Base-by-base conservation (phyloP, 30 jellyfish, hydroid and myxozoan species). In the Cassiopea xamachana region DNA sequence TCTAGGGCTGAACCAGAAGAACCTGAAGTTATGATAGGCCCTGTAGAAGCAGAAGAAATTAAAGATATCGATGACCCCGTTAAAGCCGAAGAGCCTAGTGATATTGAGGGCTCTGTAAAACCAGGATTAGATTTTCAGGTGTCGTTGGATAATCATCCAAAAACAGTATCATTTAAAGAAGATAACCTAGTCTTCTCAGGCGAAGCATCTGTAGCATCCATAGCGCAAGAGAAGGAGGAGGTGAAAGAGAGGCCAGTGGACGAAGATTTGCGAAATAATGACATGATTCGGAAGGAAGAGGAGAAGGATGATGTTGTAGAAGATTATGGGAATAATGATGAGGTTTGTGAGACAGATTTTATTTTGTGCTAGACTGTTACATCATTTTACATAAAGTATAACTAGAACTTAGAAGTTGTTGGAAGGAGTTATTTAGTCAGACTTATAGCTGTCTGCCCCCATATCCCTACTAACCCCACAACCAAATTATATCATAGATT, bases 141-240 rank as follows among this genome's bases (percentile, higher is more conserved):
- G n/a, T 15, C 92, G 61, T 19, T 70, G 60, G 60, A 87, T 17
- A 62, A 49, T 39, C 77, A 67, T 2, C 78, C 16, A 55, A 67
- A 80, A 61, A 76, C 94, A 67, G 94, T 87, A 16, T 76, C 94
- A 18, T 87, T 87, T 70, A 87, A 87, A 7, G 94, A 87, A 70
- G 94, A 87, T 76, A 48, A 84, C 16, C 46, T 87, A 13, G 77
- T 87, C 47, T 47, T 47, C 17, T 67, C 89, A 46, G 49, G 45
- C 6, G 71, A 86, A 62, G 82, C 93, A 12, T 43, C 87, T 4
- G 47, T 51, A 17, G 79, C 79, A 47, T 13, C 47, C 44, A 76
- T 60, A 45, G 19, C 10, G 46, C 60, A 43, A 64, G 82, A 82
- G 19, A 61, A 46, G 73, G 90, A 68, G 73, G 48, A 45, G 4